Evolutionary conservation across 2,888 invertebrate genomes (phyloP).

Genomic region (Drosophila eohydei): DNA sequence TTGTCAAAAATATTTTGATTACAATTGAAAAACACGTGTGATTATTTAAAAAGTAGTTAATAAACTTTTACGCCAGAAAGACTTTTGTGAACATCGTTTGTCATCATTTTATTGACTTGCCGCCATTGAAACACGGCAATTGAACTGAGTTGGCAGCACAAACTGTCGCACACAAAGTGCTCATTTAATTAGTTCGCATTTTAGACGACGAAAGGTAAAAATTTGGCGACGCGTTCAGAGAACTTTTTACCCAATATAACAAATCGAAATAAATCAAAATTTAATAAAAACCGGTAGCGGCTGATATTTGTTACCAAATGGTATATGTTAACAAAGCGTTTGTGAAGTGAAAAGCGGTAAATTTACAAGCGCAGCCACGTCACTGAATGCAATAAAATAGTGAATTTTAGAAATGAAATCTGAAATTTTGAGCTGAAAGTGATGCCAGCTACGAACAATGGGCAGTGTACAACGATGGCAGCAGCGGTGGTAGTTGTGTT

Average conservation of each 20-base stretch:
- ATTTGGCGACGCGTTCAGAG: conserved; percentile 73
- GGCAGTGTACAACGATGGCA: conserved; percentile 37
- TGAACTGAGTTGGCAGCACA: conserved; percentile 62
- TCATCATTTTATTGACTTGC: conserved; percentile 44
- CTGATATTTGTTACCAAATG: conserved; percentile 31
- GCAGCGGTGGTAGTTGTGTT: conserved; percentile 61
- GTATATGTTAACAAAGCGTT: conserved; percentile 33
- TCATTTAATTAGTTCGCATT: conserved; percentile 81
- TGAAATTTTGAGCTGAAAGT: conserved; percentile 53
- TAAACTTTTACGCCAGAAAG: background rate
- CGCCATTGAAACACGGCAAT: conserved; percentile 63
- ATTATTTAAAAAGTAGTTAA: background rate
- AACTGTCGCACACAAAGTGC: conserved; percentile 69
- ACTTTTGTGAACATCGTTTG: background rate
- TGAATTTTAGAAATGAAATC: conserved; percentile 65
- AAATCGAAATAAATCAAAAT: conserved; percentile 47
- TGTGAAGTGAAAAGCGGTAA: conserved; percentile 66
- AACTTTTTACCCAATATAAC: conserved; percentile 50
- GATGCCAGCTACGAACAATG: conserved; percentile 57
- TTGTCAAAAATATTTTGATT: conserved; percentile 22
- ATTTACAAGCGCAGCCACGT: conserved; percentile 74
- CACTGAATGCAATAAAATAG: conserved; percentile 57
- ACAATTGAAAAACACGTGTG: background rate
- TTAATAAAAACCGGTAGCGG: conserved; percentile 66
- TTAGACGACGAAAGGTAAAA: conserved; percentile 81